Conservation (phyloP, 2,113 vertebrate genomes). For the Centropus unirufus region DNA sequence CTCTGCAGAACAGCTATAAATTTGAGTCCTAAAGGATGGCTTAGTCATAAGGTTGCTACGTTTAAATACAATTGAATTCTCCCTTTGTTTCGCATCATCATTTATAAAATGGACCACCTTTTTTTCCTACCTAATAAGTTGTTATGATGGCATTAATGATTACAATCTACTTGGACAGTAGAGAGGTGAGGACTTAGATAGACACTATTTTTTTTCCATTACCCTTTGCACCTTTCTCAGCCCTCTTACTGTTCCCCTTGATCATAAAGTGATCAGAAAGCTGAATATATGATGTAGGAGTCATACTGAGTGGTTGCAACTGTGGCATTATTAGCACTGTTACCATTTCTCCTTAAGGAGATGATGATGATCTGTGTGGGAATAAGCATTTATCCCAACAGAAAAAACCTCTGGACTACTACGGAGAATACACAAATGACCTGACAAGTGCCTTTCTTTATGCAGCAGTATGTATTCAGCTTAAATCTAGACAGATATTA, state of each 20-base stretch:
- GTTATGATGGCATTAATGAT: not conserved
- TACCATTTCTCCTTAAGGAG: not conserved
- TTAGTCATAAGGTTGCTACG: not conserved
- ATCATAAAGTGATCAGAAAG: not conserved
- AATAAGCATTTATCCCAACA: not conserved
- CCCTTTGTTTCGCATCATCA: not conserved
- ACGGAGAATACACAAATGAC: not conserved
- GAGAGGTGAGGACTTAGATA: not conserved
- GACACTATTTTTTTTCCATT: not conserved
- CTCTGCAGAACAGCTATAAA: not conserved
- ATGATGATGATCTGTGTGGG: not conserved
- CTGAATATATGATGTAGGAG: not conserved
- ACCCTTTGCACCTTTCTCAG: not conserved
- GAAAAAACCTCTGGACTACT: not conserved
- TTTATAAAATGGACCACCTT: not conserved
- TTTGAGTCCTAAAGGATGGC: not conserved
- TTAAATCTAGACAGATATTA: not conserved
- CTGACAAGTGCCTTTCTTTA: not conserved
- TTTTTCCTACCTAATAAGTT: not conserved
- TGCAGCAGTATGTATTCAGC: not conserved
- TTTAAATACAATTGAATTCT: constrained; percentile 15
- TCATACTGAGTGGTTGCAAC: not conserved
- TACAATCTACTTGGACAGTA: not conserved
- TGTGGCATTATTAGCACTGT: not conserved
- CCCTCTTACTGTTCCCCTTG: not conserved